Percentiles rank a stretch among this genome's conserved stretches.
Evolutionary conservation across 53 echinoderm and acorn worm species (phyloP).

Genomic region (Apostichopus leukothele): DNA sequence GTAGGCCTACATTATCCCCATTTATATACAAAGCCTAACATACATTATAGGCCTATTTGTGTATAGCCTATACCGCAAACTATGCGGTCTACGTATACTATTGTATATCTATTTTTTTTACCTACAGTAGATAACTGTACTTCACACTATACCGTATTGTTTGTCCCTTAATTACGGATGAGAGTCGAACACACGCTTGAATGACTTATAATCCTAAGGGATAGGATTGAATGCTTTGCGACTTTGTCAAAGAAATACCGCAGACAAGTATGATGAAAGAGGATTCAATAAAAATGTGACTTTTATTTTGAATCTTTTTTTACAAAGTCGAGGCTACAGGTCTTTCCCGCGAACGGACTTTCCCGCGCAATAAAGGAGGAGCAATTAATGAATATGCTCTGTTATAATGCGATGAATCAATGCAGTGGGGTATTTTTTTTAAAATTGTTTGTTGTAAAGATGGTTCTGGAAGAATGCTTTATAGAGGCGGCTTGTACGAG

Average conservation of each 20-base stretch:
- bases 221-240: neutral
- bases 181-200: neutral
- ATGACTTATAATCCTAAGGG: neutral
- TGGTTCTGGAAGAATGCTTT: neutral
- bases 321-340: neutral
- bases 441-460: neutral
- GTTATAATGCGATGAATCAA: neutral
- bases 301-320: neutral
- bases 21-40: neutral
- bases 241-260: neutral
- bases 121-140: neutral
- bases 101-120: neutral
- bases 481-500: neutral
- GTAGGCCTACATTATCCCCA: too few species aligned
- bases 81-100: neutral
- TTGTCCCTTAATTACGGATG: slow-evolving; percentile 19
- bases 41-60: neutral
- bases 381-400: neutral
- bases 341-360: neutral
- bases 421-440: too few species aligned
- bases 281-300: neutral
- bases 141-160: neutral
- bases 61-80: neutral
- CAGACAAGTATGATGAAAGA: neutral
- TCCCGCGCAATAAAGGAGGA: neutral